phyloP scores from a whole-genome alignment of 2,888 invertebrate species.

The Luperina nickerlii region DNA sequence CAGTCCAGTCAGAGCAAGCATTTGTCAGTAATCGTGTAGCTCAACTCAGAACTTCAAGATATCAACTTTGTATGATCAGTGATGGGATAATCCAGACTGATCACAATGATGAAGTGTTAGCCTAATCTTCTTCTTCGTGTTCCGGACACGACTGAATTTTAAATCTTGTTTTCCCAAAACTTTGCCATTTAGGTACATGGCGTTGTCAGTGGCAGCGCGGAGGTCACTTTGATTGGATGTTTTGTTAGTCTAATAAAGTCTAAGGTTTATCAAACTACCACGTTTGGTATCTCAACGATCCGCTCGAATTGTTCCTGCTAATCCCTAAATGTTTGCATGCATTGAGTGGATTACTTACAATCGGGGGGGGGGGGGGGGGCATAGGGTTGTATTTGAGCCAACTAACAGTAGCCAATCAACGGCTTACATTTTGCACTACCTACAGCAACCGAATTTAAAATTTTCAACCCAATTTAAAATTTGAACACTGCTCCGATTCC shows the following conservation, averaged over 20 bases:
- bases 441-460: slow-evolving; percentile 2
- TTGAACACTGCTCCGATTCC: no score
- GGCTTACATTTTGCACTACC: slow-evolving; percentile 4
- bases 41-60: no score
- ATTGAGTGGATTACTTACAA: slow-evolving; percentile 3
- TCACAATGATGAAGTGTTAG: not conserved
- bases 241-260: not conserved
- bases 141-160: not conserved
- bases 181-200: not conserved
- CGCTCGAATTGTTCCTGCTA: not conserved
- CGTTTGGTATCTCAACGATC: not conserved
- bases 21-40: no score
- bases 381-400: slow-evolving; percentile 11
- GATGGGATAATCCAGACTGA: not conserved
- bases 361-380: no score
- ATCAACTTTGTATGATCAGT: not conserved
- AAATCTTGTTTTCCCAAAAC: no score
- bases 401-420: slow-evolving; percentile 12
- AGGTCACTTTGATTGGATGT: not conserved
- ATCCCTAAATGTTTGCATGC: not conserved
- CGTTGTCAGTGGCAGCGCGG: not conserved
- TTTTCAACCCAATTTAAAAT: not conserved
- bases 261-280: not conserved
- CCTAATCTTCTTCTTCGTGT: not conserved
- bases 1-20: not conserved